A percentile compares a stretch with the other conserved stretches of the same genome.
Conservation (phyloP, 2,888 invertebrate species). For the Nomada ferruginata region DNA sequence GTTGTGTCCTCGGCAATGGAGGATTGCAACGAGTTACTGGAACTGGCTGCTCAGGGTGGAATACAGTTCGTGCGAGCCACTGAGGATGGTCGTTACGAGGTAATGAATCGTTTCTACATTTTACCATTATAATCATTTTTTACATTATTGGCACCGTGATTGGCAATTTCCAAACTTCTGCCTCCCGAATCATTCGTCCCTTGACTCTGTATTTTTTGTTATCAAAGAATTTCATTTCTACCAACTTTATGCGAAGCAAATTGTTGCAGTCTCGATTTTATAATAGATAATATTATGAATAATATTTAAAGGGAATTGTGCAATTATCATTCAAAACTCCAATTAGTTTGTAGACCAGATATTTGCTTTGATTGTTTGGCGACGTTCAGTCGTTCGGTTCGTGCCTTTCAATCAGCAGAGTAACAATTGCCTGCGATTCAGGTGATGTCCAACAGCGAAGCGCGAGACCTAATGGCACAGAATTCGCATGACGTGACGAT, state of each 20-base stretch:
- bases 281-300: neutral
- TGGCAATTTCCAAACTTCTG: too few species aligned
- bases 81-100: conserved; percentile 83
- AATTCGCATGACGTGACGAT: conserved; percentile 82
- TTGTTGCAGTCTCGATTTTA: neutral
- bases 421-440: conserved; percentile 40
- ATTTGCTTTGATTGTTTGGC: too few species aligned
- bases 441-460: conserved; percentile 83
- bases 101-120: conserved; percentile 67
- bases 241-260: too few species aligned
- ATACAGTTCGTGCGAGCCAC: conserved; percentile 84
- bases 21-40: conserved; percentile 81
- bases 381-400: conserved; percentile 4
- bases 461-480: conserved; percentile 82
- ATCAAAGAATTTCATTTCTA: too few species aligned
- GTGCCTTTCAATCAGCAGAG: neutral
- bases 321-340: too few species aligned
- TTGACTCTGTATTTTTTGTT: too few species aligned
- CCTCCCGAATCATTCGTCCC: too few species aligned
- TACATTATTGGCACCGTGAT: too few species aligned
- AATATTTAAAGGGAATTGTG: neutral
- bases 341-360: too few species aligned
- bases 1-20: conserved; percentile 69
- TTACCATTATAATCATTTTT: neutral
- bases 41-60: conserved; percentile 82